Evolutionary conservation across 2,888 invertebrate species (phyloP).

Genomic region (Hypomecis atomaria): DNA sequence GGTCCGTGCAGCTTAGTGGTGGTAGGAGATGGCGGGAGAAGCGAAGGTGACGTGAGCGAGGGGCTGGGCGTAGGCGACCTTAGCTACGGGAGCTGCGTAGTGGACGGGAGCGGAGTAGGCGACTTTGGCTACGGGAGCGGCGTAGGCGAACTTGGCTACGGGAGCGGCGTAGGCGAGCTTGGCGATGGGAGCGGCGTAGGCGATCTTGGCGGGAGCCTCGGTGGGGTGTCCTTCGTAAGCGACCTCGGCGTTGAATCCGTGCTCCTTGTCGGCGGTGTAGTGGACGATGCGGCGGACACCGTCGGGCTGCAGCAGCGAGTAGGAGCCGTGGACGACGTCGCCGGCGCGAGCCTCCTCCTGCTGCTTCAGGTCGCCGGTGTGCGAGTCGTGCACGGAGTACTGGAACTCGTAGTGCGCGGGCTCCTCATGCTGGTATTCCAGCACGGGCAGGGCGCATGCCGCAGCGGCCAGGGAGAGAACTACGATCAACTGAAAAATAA

Average conservation of each 20-base stretch:
- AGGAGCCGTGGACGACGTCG: constrained; percentile 75
- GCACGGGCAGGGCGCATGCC: constrained; percentile 49
- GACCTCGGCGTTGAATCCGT: constrained; percentile 78
- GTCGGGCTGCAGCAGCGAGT: constrained; percentile 79
- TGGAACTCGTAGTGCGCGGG: constrained; percentile 76
- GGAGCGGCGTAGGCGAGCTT: constrained; percentile 45
- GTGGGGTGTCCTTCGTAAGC: constrained; percentile 74
- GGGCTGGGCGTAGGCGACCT: constrained; percentile 52
- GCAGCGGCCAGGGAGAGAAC: constrained; percentile 61
- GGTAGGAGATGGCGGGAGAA: constrained; percentile 72
- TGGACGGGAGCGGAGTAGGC: constrained; percentile 50
- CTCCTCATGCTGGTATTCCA: constrained; percentile 62
- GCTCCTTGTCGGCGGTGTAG: constrained; percentile 72
- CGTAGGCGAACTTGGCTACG: constrained; percentile 48
- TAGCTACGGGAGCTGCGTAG: constrained; percentile 54
- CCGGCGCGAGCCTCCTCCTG: constrained; percentile 76
- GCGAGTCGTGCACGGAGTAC: constrained; percentile 75
- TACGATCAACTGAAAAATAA: constrained; percentile 59
- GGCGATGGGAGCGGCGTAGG: constrained; percentile 39
- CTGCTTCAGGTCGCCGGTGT: constrained; percentile 77
- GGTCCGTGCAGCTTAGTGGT: constrained; percentile 57
- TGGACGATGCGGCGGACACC: constrained; percentile 76
- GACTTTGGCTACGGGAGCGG: constrained; percentile 23
- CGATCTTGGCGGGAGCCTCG: constrained; percentile 40
- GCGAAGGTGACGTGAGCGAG: constrained; percentile 67